These are phyloP conservation scores for Aricia artaxerxes DNA, from an alignment of 2,888 invertebrate species.

Conservation along the genomic window DNA sequence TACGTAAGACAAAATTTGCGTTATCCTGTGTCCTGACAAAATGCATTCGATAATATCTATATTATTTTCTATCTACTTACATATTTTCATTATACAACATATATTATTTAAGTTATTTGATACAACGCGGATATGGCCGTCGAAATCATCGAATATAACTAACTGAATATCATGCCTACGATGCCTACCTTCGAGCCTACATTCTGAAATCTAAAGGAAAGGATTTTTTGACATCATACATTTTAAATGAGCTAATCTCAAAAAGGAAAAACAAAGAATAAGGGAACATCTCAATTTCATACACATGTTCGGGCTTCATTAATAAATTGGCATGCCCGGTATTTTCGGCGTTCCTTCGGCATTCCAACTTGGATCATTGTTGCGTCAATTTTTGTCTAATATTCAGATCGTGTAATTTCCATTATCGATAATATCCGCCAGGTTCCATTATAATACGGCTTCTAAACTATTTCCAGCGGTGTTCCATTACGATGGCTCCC, in stretches of 20 bases:
- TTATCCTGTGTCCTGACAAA: neutral
- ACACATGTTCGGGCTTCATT: neutral
- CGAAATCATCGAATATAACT: neutral
- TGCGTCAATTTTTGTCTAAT: slow-evolving; percentile 11
- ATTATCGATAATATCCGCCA: neutral
- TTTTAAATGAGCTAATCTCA: slow-evolving; percentile 11
- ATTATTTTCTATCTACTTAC: too few species aligned
- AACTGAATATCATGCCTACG: too few species aligned
- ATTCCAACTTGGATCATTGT: slow-evolving; percentile 7
- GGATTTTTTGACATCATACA: neutral
- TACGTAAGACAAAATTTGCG: neutral
- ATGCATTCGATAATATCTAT: neutral
- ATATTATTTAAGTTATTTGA: too few species aligned
- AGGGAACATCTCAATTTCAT: neutral
- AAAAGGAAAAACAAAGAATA: neutral
- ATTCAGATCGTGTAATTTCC: neutral
- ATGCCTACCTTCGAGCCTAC: neutral
- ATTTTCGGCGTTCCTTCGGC: neutral
- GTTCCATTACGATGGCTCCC: slow-evolving; percentile 10
- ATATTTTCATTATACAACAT: too few species aligned
- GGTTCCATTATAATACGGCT: slow-evolving; percentile 20
- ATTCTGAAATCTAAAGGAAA: neutral
- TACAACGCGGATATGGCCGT: neutral
- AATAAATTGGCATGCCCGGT: neutral
- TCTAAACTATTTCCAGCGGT: slow-evolving; percentile 26